Evolutionary conservation across 2,888 invertebrate species (phyloP).

Genomic region (Neocrepidodera transversa): DNA sequence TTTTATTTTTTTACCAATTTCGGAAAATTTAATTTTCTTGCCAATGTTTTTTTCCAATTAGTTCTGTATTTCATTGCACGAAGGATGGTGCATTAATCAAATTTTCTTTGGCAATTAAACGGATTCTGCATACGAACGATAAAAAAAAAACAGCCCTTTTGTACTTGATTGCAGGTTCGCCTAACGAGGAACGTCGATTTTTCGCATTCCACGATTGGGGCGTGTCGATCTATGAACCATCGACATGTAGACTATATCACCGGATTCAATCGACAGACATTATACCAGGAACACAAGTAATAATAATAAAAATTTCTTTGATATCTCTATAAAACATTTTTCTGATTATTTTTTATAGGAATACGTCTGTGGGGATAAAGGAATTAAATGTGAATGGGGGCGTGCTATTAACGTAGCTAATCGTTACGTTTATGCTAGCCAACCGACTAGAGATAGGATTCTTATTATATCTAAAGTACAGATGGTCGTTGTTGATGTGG

Average conservation of each 20-base stretch:
- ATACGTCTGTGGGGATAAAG: slow-evolving; percentile 75
- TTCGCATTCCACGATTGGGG: slow-evolving; percentile 80
- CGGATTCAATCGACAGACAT: slow-evolving; percentile 74
- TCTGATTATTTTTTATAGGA: slow-evolving; percentile 63
- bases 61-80: no score
- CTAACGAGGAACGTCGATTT: slow-evolving; percentile 70
- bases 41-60: no score
- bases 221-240: slow-evolving; percentile 75
- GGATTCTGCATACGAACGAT: slow-evolving; percentile 36
- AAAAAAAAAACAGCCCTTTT: not conserved
- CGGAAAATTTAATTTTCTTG: no score
- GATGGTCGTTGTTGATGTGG: slow-evolving; percentile 75
- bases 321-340: no score
- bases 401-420: slow-evolving; percentile 74
- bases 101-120: slow-evolving; percentile 29
- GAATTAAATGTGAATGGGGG: slow-evolving; percentile 74
- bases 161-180: slow-evolving; percentile 60
- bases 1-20: no score
- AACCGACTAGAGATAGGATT: slow-evolving; percentile 73
- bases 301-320: slow-evolving; percentile 10
- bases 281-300: slow-evolving; percentile 73
- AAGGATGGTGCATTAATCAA: no score
- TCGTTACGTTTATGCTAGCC: slow-evolving; percentile 75
- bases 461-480: slow-evolving; percentile 75
- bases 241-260: slow-evolving; percentile 73